Percentiles rank a stretch among this genome's conserved stretches.
These are phyloP conservation scores for Ochropleura plecta DNA, from an alignment of 2,888 invertebrate genomes.

Conservation along the genomic window DNA sequence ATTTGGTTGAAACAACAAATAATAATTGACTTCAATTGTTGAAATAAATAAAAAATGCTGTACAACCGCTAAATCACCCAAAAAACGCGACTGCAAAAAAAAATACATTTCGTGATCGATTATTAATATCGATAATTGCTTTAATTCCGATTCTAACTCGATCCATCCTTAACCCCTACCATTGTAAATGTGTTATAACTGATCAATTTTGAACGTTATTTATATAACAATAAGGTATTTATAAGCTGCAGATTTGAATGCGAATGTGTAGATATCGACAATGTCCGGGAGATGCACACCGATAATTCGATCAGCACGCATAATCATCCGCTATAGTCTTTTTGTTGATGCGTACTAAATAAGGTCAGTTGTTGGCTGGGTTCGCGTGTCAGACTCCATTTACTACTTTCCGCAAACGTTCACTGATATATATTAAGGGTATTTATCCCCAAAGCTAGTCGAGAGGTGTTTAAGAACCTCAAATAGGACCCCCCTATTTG, in stretches of 20 bases:
- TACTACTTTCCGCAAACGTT: conserved; percentile 10
- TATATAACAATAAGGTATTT: conserved; percentile 33
- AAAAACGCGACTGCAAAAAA: conserved; percentile 36
- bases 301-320: conserved; percentile 85
- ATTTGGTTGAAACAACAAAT: conserved; percentile 18
- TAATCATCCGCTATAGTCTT: conserved; percentile 72
- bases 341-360: conserved; percentile 58
- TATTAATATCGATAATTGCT: conserved; percentile 76
- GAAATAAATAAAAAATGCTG: not conserved
- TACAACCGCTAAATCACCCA: conserved; percentile 18
- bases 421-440: conserved; percentile 4
- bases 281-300: conserved; percentile 86
- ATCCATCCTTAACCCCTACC: conserved; percentile 72
- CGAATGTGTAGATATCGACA: conserved; percentile 69
- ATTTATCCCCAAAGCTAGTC: not conserved
- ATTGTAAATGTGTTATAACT: conserved; percentile 26
- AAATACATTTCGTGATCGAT: conserved; percentile 60
- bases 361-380: conserved; percentile 36
- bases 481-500: not conserved
- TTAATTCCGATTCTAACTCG: conserved; percentile 77
- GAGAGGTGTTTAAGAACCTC: not conserved
- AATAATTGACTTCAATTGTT: not conserved
- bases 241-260: conserved; percentile 15
- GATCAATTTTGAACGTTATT: conserved; percentile 64
- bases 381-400: conserved; percentile 40